phyloP scores from a whole-genome alignment of 1,140 invertebrate genomes.

The Drosophila arizonae region DNA sequence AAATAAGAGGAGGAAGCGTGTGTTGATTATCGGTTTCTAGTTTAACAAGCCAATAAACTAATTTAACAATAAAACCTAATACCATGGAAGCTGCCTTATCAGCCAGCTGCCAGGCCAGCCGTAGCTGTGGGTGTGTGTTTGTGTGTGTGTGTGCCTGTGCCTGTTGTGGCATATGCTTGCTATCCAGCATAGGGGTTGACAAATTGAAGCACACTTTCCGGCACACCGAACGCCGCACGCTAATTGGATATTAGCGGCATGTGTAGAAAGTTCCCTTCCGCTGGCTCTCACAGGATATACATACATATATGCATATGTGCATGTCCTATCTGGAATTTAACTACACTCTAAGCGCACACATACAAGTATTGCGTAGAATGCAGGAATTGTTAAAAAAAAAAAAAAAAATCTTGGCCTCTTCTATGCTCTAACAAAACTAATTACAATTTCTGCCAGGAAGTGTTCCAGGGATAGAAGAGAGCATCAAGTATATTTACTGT shows the following conservation, averaged over 20 bases:
- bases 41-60: conserved; percentile 77
- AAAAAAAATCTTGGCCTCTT: not conserved
- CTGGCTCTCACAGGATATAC: not conserved
- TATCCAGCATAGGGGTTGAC: conserved; percentile 59
- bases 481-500: too few relatives aligned
- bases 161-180: conserved; percentile 60
- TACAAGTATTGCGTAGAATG: conserved; percentile 22
- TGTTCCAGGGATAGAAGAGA: too few relatives aligned
- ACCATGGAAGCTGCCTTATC: conserved; percentile 67
- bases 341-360: conserved; percentile 37
- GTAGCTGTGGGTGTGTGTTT: conserved; percentile 19
- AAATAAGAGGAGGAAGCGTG: conserved; percentile 5
- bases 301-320: conserved; percentile 21
- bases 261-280: conserved; percentile 43
- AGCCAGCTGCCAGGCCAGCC: conserved; percentile 36
- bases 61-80: conserved; percentile 71
- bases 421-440: too few relatives aligned
- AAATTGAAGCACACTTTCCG: conserved; percentile 73
- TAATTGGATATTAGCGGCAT: conserved; percentile 75
- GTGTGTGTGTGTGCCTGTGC: conserved; percentile 36
- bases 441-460: too few relatives aligned
- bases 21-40: conserved; percentile 70
- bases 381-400: conserved; percentile 24
- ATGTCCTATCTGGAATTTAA: conserved; percentile 60
- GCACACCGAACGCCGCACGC: conserved; percentile 53